Evolutionary conservation across 2,797 vertebrate species (phyloP), one percentile per base, ranked within the genome.

Genomic region (Cyprinodon diabolis): DNA sequence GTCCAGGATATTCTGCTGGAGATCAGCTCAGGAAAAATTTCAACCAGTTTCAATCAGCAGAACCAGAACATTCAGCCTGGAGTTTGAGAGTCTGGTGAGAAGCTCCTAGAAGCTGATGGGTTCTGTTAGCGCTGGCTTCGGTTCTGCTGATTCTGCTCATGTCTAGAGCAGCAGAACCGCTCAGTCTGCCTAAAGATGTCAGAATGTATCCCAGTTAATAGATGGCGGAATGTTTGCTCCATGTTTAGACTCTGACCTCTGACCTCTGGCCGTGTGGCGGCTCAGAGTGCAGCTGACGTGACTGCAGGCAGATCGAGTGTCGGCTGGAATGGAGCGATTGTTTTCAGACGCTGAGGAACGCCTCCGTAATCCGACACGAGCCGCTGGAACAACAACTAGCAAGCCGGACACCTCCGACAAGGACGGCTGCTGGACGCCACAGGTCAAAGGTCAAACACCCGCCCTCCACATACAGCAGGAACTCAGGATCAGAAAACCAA

Each of bases 181-280:
- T 35, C 15, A 40, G 19, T 48, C 55, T 47, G 62, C 19, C 17
- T 47, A 21, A 13, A n/a, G 57, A 52, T 9, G 13, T 52, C 23
- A 30, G 2, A 21, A 45, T 19, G 13, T 14, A 43, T 40, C 60
- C 47, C 17, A 74, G 52, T 9, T 21, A n/a, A 21, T 37, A 43
- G 35, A 6, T 19, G 3, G 11, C 43, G 9, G 13, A 71, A 43
- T 56, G 55, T 68, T 40, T 23, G 68, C 30, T 69, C 67, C 13
- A 15, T 65, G 62, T 80, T 49, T 74, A 68, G 66, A 62, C 35
- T 5, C 3, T 19, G 54, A 23, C 57, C 75, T 69, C 2, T 76
- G 77, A 87, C 76, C 86, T 77, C 49, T 81, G 71, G 77, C 74
- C 71, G 70, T 30, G 3, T 6, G 14, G 15, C 30, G 11, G 25